These are phyloP conservation scores for Laupala kohalensis DNA, from an alignment of 1,140 invertebrate species.

Conservation along the genomic window DNA sequence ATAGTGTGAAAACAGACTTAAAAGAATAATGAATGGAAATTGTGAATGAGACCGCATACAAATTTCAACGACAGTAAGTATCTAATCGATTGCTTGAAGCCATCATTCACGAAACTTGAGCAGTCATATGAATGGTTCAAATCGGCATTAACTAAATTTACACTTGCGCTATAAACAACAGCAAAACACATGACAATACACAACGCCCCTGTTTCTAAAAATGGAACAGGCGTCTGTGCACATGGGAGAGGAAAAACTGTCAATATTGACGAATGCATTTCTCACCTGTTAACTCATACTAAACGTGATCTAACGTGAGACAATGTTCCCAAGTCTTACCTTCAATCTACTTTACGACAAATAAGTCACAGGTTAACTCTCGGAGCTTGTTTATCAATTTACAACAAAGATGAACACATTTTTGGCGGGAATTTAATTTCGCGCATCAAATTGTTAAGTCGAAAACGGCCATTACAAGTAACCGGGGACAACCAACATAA, in stretches of 20 bases:
- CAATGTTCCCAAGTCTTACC: no score
- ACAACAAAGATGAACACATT: background rate
- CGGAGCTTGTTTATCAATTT: background rate
- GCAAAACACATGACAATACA: background rate
- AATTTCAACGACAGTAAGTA: background rate
- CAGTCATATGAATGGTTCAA: background rate
- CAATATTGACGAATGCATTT: constrained; percentile 3
- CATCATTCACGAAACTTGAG: background rate
- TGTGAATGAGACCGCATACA: background rate
- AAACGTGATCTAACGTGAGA: no score
- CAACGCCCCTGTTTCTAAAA: background rate
- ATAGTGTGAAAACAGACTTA: background rate
- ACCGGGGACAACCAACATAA: no score
- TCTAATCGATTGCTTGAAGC: background rate
- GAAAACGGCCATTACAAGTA: background rate
- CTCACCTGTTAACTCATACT: no score
- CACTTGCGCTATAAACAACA: no score
- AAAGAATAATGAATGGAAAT: background rate
- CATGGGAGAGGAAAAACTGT: constrained; percentile 5
- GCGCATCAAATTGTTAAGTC: no score
- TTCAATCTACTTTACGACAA: no score
- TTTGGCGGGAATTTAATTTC: background rate
- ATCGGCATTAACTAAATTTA: no score
- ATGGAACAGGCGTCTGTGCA: constrained; percentile 5
- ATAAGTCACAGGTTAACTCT: no score